Base-by-base conservation (phyloP, 2,113 vertebrate species). In the Amblyopsis rosae region DNA sequence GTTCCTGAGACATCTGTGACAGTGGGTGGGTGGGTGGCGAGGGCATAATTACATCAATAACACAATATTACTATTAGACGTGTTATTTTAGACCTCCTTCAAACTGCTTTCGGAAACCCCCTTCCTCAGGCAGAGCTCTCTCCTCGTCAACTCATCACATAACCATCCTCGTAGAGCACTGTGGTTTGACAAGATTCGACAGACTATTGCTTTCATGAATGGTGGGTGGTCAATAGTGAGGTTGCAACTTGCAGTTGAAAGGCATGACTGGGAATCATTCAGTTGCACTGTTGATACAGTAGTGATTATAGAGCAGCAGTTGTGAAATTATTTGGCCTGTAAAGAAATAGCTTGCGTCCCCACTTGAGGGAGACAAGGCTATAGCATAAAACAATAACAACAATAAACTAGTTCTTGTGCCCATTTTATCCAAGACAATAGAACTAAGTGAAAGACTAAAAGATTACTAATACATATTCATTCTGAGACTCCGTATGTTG, bases 1-100 rank as follows among this genome's bases (percentile, higher is more conserved):
- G 84, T 84, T 87, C 79, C 78, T 82, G 84, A 85, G 85, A 85
- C 72, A 84, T 88, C 82, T 53, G 83, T 89, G 88, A 91, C 85
- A 88, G 84, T 77, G 19, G 73, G 62, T 41, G 76, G 75, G 64
- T 12, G 73, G 79, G 68, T 70, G 76, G 75, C 68, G 77, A 83
- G 73, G 59, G 67, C 65, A 74, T 69, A 82, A 86, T 87, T 82
- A 87, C 82, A 88, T 85, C 82, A 82, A 82, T 78, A 88, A 81
- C 82, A 85, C 75, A 59, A 63, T 87, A 88, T 84, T 85, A 85
- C 83, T 84, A 85, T 86, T 83, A 83, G 76, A 76, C 79, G 59
- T 84, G 76, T 86, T 89, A 80, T 88, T 87, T 83, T 88, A 85
- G 82, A 85, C 83, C 84, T 86, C 81, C 83, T 73, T 78, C 64